A percentile compares a stretch with the other conserved stretches of the same genome.
phyloP scores from a whole-genome alignment of 2,888 invertebrate genomes.

The Monoplex corrugatus region DNA sequence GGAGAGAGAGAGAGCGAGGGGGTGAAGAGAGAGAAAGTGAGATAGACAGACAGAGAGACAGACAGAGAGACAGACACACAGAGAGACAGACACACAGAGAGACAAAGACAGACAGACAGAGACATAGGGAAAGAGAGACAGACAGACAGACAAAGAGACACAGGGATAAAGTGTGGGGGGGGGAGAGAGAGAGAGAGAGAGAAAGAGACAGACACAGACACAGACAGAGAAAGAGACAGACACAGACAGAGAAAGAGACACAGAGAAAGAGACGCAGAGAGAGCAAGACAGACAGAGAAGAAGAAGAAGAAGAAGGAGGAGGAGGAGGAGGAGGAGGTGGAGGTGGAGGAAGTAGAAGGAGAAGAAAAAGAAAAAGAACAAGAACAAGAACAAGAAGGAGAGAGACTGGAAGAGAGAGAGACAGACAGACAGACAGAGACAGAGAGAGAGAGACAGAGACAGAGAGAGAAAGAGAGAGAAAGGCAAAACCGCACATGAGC shows the following conservation, averaged over 20 bases:
- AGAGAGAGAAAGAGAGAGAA: slow-evolving; percentile 7
- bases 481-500: too few species aligned
- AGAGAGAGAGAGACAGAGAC: background rate
- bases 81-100: background rate
- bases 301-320: slow-evolving; percentile 4
- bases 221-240: background rate
- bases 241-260: background rate
- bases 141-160: background rate
- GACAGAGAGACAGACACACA: background rate
- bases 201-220: background rate
- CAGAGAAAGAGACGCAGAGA: background rate
- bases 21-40: background rate
- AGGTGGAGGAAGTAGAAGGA: background rate
- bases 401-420: background rate
- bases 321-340: background rate
- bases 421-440: background rate
- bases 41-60: background rate
- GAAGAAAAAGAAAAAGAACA: too few species aligned
- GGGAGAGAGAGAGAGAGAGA: background rate
- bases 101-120: background rate
- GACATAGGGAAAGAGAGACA: background rate
- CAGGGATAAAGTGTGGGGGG: background rate
- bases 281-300: background rate
- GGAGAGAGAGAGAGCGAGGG: too few species aligned
- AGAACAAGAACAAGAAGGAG: too few species aligned